A percentile compares a stretch with the other conserved stretches of the same genome.
Conservation (phyloP, 23 tunicate genomes). For the Trididemnum clinides region DNA sequence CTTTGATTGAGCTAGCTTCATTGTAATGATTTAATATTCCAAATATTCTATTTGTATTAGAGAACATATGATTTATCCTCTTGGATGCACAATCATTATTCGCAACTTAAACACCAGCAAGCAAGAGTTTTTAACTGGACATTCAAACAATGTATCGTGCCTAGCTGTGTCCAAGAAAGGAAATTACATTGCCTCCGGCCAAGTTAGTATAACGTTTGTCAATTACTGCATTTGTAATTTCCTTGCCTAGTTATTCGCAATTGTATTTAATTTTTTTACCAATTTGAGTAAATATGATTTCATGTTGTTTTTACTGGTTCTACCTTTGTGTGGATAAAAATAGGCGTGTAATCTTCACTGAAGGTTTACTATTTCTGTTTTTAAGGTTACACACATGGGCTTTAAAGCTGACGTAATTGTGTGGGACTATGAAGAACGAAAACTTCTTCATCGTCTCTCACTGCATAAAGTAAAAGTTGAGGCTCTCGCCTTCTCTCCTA, state of each 20-base stretch:
- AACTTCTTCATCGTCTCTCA: slow-evolving; percentile 53
- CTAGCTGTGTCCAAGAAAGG: slow-evolving; percentile 90
- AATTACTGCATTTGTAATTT: no score
- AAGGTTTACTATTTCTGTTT: no score
- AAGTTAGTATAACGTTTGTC: slow-evolving; percentile 54
- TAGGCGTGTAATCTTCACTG: no score
- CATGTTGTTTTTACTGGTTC: no score
- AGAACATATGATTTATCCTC: slow-evolving; percentile 91
- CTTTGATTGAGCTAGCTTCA: no score
- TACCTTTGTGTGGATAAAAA: no score
- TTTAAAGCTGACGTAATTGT: slow-evolving; percentile 84
- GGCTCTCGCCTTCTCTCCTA: slow-evolving; percentile 90
- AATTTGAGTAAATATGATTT: no score
- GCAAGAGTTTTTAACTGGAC: slow-evolving; percentile 90
- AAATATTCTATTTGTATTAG: no score
- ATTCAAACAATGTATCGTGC: slow-evolving; percentile 89
- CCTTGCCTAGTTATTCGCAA: background rate
- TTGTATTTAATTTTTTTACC: background rate
- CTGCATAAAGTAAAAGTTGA: slow-evolving; percentile 96
- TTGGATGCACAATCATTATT: slow-evolving; percentile 78
- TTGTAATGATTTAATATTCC: no score
- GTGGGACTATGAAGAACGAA: slow-evolving; percentile 72
- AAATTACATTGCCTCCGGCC: slow-evolving; percentile 95
- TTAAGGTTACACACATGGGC: slow-evolving; percentile 99
- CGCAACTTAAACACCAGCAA: slow-evolving; percentile 53